Evolutionary conservation across 2,113 vertebrate species (phyloP).

Genomic region (Muntiacus muntjak): DNA sequence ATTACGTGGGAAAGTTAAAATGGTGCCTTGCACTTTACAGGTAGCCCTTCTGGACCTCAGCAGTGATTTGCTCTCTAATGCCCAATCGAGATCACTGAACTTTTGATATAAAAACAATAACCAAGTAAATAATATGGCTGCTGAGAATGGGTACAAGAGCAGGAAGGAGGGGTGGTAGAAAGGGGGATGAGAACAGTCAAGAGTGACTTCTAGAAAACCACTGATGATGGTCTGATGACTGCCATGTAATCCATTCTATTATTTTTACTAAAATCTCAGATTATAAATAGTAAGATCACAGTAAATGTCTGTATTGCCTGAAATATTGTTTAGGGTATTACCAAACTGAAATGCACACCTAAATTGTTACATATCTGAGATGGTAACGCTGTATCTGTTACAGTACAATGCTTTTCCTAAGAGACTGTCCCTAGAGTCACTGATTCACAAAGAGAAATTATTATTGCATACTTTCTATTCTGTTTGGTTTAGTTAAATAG

Average conservation of each 20-base stretch:
- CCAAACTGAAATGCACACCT: slow-evolving; percentile 46
- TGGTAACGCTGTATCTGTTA: slow-evolving; percentile 48
- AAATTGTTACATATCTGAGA: slow-evolving; percentile 47
- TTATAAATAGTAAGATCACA: neutral
- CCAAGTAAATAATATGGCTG: slow-evolving; percentile 44
- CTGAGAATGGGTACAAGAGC: slow-evolving; percentile 29
- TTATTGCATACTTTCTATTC: neutral
- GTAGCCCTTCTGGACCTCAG: slow-evolving; percentile 42
- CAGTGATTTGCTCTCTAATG: slow-evolving; percentile 58
- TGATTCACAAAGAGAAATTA: slow-evolving; percentile 70
- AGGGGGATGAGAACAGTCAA: neutral
- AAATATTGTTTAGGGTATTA: slow-evolving; percentile 51
- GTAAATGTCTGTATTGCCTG: neutral
- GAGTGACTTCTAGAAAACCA: neutral
- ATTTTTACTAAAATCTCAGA: neutral
- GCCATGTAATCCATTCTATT: neutral
- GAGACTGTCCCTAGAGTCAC: slow-evolving; percentile 51
- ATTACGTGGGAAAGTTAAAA: slow-evolving; percentile 44
- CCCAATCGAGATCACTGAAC: neutral
- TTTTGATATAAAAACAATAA: slow-evolving; percentile 56
- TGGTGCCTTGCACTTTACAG: neutral
- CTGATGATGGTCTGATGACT: neutral
- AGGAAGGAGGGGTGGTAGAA: neutral
- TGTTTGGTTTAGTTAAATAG: slow-evolving; percentile 62
- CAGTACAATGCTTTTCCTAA: slow-evolving; percentile 43